Percentiles rank a stretch among this genome's conserved stretches.
These are phyloP conservation scores for Trichomalopsis sarcophagae DNA, from an alignment of 1,140 invertebrate genomes.

Conservation along the genomic window DNA sequence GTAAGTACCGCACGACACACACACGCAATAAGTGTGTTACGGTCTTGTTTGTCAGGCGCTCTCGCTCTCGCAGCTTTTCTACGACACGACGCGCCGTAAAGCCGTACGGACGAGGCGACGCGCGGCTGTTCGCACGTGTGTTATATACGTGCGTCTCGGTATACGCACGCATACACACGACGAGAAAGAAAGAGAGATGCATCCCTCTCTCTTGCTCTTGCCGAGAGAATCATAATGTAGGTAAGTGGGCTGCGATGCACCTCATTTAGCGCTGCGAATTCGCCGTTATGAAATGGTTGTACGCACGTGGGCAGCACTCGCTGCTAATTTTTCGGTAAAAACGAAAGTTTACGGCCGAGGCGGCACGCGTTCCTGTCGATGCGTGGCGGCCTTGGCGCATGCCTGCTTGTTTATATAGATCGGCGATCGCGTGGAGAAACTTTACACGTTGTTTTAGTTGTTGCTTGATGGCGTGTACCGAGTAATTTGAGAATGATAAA, in stretches of 20 bases:
- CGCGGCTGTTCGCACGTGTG: constrained; percentile 29
- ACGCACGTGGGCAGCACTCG: background rate
- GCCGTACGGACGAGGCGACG: constrained; percentile 5
- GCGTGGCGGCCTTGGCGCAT: too few species aligned
- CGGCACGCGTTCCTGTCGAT: background rate
- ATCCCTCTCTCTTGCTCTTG: constrained; percentile 23
- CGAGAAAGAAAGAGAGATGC: constrained; percentile 53
- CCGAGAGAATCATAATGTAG: constrained; percentile 67
- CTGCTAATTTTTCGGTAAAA: background rate
- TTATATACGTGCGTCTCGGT: background rate
- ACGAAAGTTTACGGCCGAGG: background rate
- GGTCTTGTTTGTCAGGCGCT: constrained; percentile 37
- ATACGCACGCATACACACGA: background rate
- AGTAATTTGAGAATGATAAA: background rate
- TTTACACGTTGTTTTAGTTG: background rate
- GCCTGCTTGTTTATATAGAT: background rate
- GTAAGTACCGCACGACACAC: background rate
- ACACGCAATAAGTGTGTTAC: constrained; percentile 25
- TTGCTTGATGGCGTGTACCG: background rate
- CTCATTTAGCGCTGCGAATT: constrained; percentile 45
- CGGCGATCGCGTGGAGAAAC: background rate
- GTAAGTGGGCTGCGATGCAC: constrained; percentile 70
- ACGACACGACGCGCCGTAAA: constrained; percentile 4
- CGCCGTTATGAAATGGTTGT: constrained; percentile 40
- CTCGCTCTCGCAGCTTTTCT: constrained; percentile 32